Evolutionary conservation across 2,797 vertebrate species (phyloP).

Genomic region (Propithecus perrieri): DNA sequence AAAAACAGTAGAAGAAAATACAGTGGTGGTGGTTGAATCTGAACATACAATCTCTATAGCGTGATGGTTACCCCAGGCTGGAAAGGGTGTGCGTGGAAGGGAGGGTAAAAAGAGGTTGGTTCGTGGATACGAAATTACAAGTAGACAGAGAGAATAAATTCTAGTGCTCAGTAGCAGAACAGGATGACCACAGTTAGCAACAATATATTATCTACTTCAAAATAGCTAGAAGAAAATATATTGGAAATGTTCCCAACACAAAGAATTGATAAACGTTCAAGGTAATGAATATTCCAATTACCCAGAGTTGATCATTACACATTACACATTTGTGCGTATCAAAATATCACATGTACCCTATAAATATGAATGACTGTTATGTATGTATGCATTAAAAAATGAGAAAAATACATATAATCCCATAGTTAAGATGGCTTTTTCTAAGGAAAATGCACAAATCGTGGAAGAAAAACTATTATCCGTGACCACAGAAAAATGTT

Average conservation of each 20-base stretch:
- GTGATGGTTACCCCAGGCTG: neutral
- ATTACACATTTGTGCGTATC: neutral
- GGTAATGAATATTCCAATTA: neutral
- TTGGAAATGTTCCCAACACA: neutral
- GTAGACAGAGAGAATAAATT: neutral
- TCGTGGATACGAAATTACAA: neutral
- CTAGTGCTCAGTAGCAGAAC: no score
- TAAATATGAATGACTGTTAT: neutral
- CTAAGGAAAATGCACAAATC: neutral
- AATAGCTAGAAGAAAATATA: neutral
- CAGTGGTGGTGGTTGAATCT: accelerated
- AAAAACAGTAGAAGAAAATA: neutral
- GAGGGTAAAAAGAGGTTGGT: neutral
- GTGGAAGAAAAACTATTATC: neutral
- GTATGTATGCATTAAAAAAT: neutral
- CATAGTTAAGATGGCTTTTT: neutral
- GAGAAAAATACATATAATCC: neutral
- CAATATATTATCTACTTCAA: neutral
- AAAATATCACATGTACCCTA: neutral
- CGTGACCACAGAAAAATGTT: neutral
- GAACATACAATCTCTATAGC: accelerated
- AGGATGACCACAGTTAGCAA: accelerated
- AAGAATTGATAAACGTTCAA: neutral
- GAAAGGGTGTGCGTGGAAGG: neutral
- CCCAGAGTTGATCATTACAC: neutral